A percentile compares a stretch with the other conserved stretches of the same genome.
Conservation (phyloP, 2,797 vertebrate genomes). For the Thaleichthys pacificus region DNA sequence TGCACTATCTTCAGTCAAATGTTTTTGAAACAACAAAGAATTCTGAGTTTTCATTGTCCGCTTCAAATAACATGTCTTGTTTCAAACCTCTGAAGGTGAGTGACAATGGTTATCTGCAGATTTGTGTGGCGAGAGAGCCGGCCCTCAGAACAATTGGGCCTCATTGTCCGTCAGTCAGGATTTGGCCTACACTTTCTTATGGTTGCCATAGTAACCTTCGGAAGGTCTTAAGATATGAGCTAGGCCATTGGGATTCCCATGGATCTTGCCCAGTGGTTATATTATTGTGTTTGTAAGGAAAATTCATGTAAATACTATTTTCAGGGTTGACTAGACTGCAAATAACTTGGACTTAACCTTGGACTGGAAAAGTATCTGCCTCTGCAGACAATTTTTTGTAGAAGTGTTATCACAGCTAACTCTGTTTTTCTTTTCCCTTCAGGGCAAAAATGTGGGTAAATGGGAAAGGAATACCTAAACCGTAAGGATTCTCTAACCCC, state of each 20-base stretch:
- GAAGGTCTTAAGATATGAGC: constrained; percentile 62
- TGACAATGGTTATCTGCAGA: constrained; percentile 64
- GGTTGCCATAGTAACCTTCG: constrained; percentile 72
- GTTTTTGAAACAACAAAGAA: background rate
- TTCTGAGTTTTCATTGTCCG: constrained; percentile 46
- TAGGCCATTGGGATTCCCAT: constrained; percentile 61
- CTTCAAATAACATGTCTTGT: constrained; percentile 43
- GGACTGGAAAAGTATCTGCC: background rate
- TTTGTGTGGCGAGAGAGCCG: constrained; percentile 54
- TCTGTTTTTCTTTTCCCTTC: constrained; percentile 43
- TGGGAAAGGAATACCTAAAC: constrained; percentile 76
- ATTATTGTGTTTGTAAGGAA: constrained; percentile 22
- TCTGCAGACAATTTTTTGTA: background rate
- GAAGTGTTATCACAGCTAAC: constrained; percentile 27
- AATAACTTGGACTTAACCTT: background rate
- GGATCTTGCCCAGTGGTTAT: constrained; percentile 59
- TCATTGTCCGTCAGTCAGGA: constrained; percentile 69
- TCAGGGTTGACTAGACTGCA: too few relatives aligned
- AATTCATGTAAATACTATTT: too few relatives aligned
- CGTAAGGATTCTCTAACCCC: constrained; percentile 76
- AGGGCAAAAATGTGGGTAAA: constrained; percentile 80
- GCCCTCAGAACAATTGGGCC: constrained; percentile 67
- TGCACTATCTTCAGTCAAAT: background rate
- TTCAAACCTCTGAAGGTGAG: constrained; percentile 32
- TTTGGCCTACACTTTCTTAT: constrained; percentile 68